phyloP scores from a whole-genome alignment of 2,888 invertebrate species.

The Timema podura region DNA sequence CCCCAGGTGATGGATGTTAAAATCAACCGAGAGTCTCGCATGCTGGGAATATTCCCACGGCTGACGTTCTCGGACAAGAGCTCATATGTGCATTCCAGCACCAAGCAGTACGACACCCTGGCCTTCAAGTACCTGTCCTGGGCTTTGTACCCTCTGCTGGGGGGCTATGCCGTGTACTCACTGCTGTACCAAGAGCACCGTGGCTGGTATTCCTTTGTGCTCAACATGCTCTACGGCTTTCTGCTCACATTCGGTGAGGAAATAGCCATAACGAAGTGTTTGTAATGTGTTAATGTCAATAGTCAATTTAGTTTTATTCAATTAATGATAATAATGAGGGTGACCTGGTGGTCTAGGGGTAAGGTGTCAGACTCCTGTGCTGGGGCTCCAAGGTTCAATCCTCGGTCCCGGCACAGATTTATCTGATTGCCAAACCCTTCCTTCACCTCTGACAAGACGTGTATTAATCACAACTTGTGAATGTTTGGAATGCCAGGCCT shows the following conservation, averaged over 20 bases:
- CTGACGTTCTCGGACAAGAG: slow-evolving; percentile 88
- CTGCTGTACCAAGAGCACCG: slow-evolving; percentile 94
- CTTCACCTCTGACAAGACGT: too few species aligned
- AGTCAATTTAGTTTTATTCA: not conserved
- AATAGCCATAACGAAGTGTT: not conserved
- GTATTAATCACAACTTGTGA: too few species aligned
- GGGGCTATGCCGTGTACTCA: slow-evolving; percentile 93
- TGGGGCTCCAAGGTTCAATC: too few species aligned
- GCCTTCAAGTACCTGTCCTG: slow-evolving; percentile 97
- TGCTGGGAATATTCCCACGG: slow-evolving; percentile 76
- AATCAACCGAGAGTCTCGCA: slow-evolving; percentile 65
- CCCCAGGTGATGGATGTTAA: slow-evolving; percentile 71
- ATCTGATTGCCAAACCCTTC: too few species aligned
- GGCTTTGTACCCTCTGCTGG: slow-evolving; percentile 89
- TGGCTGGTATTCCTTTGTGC: slow-evolving; percentile 98
- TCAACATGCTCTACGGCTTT: slow-evolving; percentile 97
- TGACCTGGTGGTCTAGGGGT: too few species aligned
- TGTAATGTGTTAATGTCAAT: not conserved
- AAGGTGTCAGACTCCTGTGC: too few species aligned
- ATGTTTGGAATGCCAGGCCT: too few species aligned
- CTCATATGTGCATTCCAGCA: slow-evolving; percentile 92
- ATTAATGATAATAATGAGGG: not conserved
- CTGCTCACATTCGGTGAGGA: slow-evolving; percentile 77
- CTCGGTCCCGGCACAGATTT: too few species aligned
- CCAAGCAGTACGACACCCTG: slow-evolving; percentile 88